These are phyloP conservation scores for Aphelinus certus DNA, from an alignment of 1,140 invertebrate species.

Conservation along the genomic window DNA sequence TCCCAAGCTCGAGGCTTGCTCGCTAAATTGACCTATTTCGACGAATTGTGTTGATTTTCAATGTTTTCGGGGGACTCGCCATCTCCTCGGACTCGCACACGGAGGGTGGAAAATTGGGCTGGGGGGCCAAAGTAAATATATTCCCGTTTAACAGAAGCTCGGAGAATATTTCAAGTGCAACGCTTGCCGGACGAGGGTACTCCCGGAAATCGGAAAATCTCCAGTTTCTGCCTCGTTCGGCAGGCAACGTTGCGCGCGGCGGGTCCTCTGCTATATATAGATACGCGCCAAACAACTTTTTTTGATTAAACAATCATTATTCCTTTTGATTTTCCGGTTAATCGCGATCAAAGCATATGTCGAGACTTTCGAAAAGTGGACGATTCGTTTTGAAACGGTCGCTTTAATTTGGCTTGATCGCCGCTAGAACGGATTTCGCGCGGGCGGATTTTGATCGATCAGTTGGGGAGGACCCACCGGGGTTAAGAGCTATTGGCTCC, in stretches of 20 bases:
- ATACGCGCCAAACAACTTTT: too few relatives aligned
- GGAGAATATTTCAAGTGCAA: slow-evolving; percentile 64
- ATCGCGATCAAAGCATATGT: too few relatives aligned
- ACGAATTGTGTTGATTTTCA: slow-evolving; percentile 1
- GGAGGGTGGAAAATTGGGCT: slow-evolving; percentile 46
- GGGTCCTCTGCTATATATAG: slow-evolving; percentile 40
- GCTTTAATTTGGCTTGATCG: too few relatives aligned
- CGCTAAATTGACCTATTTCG: too few relatives aligned
- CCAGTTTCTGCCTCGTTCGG: slow-evolving; percentile 42
- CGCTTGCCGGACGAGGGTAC: slow-evolving; percentile 41
- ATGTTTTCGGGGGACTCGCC: slow-evolving; percentile 7
- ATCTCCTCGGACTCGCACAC: slow-evolving; percentile 59
- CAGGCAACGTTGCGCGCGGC: slow-evolving; percentile 47
- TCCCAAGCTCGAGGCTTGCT: too few relatives aligned
- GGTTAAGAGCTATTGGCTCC: slow-evolving; percentile 62
- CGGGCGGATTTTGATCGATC: too few relatives aligned
- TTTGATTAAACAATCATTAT: too few relatives aligned
- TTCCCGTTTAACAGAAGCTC: slow-evolving; percentile 57
- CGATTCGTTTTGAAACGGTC: too few relatives aligned
- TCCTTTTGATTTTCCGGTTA: too few relatives aligned
- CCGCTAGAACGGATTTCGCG: too few relatives aligned
- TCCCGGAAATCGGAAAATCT: slow-evolving; percentile 35
- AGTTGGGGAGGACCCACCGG: slow-evolving; percentile 47
- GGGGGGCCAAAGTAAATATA: slow-evolving; percentile 54
- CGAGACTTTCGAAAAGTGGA: too few relatives aligned